phyloP scores from a whole-genome alignment of 2,888 invertebrate species.

The Zootermopsis nevadensis region DNA sequence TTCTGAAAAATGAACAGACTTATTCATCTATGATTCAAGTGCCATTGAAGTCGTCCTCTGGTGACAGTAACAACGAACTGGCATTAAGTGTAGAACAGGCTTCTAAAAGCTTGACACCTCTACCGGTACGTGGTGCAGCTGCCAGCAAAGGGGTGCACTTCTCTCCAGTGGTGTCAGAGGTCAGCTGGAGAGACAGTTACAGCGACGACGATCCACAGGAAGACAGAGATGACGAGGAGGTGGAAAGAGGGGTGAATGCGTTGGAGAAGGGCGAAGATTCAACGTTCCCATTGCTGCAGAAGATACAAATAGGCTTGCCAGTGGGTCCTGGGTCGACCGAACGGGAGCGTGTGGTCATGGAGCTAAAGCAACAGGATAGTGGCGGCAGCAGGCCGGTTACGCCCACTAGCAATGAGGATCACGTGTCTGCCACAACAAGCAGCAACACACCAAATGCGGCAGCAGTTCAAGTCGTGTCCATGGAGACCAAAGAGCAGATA shows the following conservation, averaged over 20 bases:
- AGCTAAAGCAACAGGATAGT: conserved; percentile 54
- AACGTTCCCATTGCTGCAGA: conserved; percentile 47
- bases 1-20: background rate
- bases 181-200: conserved; percentile 77
- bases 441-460: conserved; percentile 50
- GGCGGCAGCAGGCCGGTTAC: conserved; percentile 60
- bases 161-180: conserved; percentile 82
- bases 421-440: conserved; percentile 57
- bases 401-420: conserved; percentile 58
- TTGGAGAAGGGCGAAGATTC: conserved; percentile 50
- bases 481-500: conserved; percentile 21
- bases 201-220: conserved; percentile 58
- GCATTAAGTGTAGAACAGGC: conserved; percentile 61
- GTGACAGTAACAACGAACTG: background rate
- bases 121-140: background rate
- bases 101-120: conserved; percentile 37
- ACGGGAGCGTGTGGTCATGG: conserved; percentile 53
- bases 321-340: conserved; percentile 41
- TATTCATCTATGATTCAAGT: conserved; percentile 50
- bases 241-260: conserved; percentile 41
- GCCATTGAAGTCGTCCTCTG: conserved; percentile 54
- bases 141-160: conserved; percentile 75
- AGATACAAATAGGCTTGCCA: conserved; percentile 45
- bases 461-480: conserved; percentile 50
- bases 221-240: conserved; percentile 44